phyloP scores from a whole-genome alignment of 2,113 vertebrate genomes.

The Poeciliopsis turrubarensis region DNA sequence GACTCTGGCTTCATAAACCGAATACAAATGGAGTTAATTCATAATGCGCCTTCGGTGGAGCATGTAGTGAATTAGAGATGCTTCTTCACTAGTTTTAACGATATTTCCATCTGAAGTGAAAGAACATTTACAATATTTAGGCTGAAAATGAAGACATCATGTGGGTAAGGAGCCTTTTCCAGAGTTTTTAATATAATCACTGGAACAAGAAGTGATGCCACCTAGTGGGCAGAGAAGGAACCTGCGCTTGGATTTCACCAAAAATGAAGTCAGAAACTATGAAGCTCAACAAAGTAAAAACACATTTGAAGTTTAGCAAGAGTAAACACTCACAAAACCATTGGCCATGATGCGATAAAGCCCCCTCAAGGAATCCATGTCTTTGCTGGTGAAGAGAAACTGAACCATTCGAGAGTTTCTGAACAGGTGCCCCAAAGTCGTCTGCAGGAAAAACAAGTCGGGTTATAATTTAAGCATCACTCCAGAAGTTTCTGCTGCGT shows the following conservation, averaged over 20 bases:
- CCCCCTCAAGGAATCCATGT: constrained; percentile 91
- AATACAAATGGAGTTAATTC: constrained; percentile 59
- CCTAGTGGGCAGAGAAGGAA: constrained; percentile 35
- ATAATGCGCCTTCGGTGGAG: constrained; percentile 24
- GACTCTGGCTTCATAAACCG: constrained; percentile 45
- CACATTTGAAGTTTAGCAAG: neutral
- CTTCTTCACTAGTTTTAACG: constrained; percentile 28
- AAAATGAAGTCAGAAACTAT: neutral
- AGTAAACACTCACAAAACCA: constrained; percentile 85
- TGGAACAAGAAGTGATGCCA: constrained; percentile 33
- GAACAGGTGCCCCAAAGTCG: constrained; percentile 90
- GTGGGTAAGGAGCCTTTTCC: constrained; percentile 47
- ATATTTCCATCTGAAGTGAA: constrained; percentile 16
- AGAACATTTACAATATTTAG: constrained; percentile 23
- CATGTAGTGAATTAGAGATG: constrained; percentile 32
- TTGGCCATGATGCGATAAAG: constrained; percentile 93
- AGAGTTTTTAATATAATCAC: constrained; percentile 23
- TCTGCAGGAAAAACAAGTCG: constrained; percentile 64
- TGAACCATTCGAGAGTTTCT: constrained; percentile 95
- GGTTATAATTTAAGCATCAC: neutral
- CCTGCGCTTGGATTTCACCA: constrained; percentile 10
- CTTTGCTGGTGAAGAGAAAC: constrained; percentile 94
- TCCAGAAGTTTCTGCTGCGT: neutral
- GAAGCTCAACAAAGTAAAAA: constrained; percentile 9
- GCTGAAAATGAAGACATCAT: neutral